Percentiles rank a stretch among this genome's conserved stretches.
These are phyloP conservation scores for Mastomys coucha DNA, from an alignment of 2,113 vertebrate genomes.

Conservation along the genomic window DNA sequence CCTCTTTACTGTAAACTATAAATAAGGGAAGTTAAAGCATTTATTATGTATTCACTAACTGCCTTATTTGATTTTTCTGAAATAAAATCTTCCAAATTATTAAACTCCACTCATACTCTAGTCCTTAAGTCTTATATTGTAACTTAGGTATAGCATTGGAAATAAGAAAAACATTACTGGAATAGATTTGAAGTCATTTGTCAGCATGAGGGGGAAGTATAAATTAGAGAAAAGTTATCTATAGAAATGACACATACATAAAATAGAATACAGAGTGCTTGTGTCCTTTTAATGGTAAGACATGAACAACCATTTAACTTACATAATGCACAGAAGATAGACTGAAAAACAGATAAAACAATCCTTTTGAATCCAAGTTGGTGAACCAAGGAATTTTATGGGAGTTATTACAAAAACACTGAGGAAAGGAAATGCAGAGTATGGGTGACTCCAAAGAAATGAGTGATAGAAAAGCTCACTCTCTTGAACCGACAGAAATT, in stretches of 20 bases:
- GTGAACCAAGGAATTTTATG: neutral
- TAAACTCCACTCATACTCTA: neutral
- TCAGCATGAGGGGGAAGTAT: neutral
- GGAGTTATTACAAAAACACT: neutral
- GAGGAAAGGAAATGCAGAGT: accelerated
- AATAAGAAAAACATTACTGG: neutral
- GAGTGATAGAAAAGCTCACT: neutral
- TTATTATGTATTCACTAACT: neutral
- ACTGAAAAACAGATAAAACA: too few relatives aligned
- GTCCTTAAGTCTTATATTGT: neutral
- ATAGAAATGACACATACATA: neutral
- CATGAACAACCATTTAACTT: neutral
- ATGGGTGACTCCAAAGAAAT: neutral
- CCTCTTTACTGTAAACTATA: neutral
- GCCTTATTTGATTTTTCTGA: neutral
- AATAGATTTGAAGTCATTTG: neutral
- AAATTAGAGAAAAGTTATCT: neutral
- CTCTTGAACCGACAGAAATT: neutral
- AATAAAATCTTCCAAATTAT: neutral
- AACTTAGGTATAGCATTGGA: accelerated
- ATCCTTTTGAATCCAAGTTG: neutral
- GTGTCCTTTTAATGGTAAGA: neutral
- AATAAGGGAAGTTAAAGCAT: neutral
- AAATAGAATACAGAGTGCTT: neutral
- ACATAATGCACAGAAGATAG: neutral